A percentile compares a stretch with the other conserved stretches of the same genome.
phyloP scores from a whole-genome alignment of 1,140 invertebrate genomes.

The Drosophila seguyi region DNA sequence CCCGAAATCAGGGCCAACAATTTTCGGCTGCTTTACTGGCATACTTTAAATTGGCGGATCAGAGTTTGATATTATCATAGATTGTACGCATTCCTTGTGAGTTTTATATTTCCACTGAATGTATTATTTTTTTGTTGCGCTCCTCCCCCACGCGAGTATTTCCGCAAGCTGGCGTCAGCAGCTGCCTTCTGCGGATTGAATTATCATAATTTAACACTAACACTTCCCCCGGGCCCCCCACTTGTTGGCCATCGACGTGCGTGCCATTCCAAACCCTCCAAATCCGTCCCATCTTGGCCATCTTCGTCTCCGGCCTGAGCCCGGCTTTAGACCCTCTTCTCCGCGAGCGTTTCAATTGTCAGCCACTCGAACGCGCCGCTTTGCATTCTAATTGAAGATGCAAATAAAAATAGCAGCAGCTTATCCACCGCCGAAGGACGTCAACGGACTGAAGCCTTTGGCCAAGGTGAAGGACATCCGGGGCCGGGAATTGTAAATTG shows the following conservation, averaged over 20 bases:
- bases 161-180: conserved; percentile 53
- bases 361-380: conserved; percentile 28
- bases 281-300: conserved; percentile 27
- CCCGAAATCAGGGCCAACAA: conserved; percentile 30
- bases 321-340: background rate
- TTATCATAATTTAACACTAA: conserved; percentile 63
- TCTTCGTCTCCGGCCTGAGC: conserved; percentile 12
- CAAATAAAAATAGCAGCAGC: conserved; percentile 39
- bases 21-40: conserved; percentile 18
- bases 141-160: conserved; percentile 40
- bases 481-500: conserved; percentile 3
- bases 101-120: conserved; percentile 25
- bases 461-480: conserved; percentile 39
- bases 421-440: conserved; percentile 38
- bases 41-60: conserved; percentile 18
- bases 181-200: conserved; percentile 47
- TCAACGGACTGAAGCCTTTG: conserved; percentile 35
- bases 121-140: background rate
- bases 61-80: conserved; percentile 16
- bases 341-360: conserved; percentile 47
- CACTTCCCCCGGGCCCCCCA: background rate
- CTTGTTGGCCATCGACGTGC: conserved; percentile 27
- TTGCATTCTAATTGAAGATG: conserved; percentile 61
- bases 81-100: conserved; percentile 24
- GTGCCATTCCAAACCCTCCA: conserved; percentile 22